Conservation (phyloP, 2,888 invertebrate genomes). For the Sinhomidia bicolor region DNA sequence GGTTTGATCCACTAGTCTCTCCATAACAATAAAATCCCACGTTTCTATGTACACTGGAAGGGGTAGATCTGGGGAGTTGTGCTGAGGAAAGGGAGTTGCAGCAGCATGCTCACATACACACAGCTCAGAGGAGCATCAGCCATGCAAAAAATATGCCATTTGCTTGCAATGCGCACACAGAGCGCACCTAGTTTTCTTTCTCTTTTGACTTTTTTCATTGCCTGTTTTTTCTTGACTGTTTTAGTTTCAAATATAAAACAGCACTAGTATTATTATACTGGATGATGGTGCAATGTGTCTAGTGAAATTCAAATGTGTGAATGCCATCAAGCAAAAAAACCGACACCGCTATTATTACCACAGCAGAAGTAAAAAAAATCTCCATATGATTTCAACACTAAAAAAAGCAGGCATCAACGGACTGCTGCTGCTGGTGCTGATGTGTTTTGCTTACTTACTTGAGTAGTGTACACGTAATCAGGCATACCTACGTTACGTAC, state of each 20-base stretch:
- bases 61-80: not conserved
- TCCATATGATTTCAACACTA: constrained; percentile 28
- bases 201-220: constrained; percentile 9
- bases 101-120: not conserved
- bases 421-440: too few relatives aligned
- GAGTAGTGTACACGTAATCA: not conserved
- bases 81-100: not conserved
- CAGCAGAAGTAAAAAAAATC: constrained; percentile 11
- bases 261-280: too few relatives aligned
- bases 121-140: constrained; percentile 20
- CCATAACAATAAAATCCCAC: constrained; percentile 54
- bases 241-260: too few relatives aligned
- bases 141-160: constrained; percentile 62
- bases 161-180: constrained; percentile 58
- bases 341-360: not conserved
- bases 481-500: not conserved
- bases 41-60: not conserved
- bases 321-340: constrained; percentile 56
- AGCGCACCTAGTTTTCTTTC: constrained; percentile 38
- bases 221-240: not conserved
- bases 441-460: not conserved
- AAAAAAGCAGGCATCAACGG: not conserved
- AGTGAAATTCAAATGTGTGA: constrained; percentile 63
- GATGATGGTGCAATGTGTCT: constrained; percentile 2
- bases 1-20: constrained; percentile 30